Base-by-base conservation (phyloP, 2,797 vertebrate genomes). In the Clarias platycephalus region DNA sequence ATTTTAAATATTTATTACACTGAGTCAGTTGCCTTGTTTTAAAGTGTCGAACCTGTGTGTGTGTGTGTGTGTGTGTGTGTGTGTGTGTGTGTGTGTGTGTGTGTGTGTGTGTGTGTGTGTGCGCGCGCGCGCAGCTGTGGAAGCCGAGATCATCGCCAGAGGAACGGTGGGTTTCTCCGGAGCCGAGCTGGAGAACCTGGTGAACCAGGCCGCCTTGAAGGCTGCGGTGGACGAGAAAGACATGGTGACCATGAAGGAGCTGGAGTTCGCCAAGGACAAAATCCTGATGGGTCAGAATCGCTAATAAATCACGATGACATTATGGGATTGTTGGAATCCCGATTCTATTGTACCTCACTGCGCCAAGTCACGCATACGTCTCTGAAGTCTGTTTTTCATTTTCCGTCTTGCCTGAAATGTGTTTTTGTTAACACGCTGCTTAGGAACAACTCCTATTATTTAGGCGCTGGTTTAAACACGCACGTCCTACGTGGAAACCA, bases 231-330 rank as follows among this genome's bases (percentile, higher is more conserved):
- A 99, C 89, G 97, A 95, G 49, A 98, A 98, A 92, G 97, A 98
- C 90, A 97, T 98, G 97, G 98, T 99, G 89, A 96, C 97, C 64
- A 92, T 99, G 96, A 98, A 97, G 88, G 98, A 99, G 82, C 92
- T 99, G 82, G 98, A 99, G 91, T 99, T 99, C 84, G 95, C 98
- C 28, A 99, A 99, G 92, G 98, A 99, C 94, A 99, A 99, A 95
- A 99, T 99, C 91, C 94, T 99, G 60, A 99, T 99, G 98, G 97
- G 97, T 98, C 90, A 87, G 95, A 83, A 18, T 8, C 18, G 64
- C 44, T 64, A n/a, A 8, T 3, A 4, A 57, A 34, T 57, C 26
- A 31, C 31, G 16, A 49, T n/a, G 2, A 4, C 37, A 10, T 22
- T 22, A 22, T 22, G 68, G 20, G 37, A 55, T 55, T 31, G 44